Conservation (phyloP, 2,113 vertebrate genomes). For the Nanger granti region DNA sequence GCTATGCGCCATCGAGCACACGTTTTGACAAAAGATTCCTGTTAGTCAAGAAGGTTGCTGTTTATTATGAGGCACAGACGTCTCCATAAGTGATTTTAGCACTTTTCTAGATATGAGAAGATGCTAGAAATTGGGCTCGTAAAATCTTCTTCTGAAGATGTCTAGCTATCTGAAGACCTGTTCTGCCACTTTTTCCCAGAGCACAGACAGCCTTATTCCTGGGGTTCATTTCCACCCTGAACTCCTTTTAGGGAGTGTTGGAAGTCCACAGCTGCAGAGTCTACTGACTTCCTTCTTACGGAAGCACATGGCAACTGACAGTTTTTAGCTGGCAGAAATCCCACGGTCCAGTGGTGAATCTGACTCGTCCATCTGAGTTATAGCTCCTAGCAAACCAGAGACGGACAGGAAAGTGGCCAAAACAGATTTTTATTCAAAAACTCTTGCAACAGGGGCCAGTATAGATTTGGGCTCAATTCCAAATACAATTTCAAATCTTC, state of each 20-base stretch:
- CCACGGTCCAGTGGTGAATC: background rate
- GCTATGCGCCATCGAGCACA: background rate
- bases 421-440: background rate
- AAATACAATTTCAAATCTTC: background rate
- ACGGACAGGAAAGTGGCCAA: background rate
- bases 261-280: rapidly evolving
- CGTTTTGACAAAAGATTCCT: background rate
- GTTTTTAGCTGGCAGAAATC: background rate
- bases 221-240: background rate
- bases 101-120: background rate
- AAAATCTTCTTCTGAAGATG: background rate
- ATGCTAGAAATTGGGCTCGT: background rate
- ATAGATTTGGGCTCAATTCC: background rate
- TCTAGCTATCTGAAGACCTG: background rate
- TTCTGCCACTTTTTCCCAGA: background rate
- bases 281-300: background rate
- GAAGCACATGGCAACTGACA: background rate
- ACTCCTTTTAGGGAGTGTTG: background rate
- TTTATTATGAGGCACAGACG: background rate
- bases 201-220: background rate
- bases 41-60: background rate
- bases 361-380: background rate
- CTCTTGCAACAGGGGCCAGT: background rate
- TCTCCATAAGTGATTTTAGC: background rate
- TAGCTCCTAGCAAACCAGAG: background rate